These are phyloP conservation scores for Eulemur rubriventer DNA, from an alignment of 2,797 vertebrate genomes.

Conservation along the genomic window DNA sequence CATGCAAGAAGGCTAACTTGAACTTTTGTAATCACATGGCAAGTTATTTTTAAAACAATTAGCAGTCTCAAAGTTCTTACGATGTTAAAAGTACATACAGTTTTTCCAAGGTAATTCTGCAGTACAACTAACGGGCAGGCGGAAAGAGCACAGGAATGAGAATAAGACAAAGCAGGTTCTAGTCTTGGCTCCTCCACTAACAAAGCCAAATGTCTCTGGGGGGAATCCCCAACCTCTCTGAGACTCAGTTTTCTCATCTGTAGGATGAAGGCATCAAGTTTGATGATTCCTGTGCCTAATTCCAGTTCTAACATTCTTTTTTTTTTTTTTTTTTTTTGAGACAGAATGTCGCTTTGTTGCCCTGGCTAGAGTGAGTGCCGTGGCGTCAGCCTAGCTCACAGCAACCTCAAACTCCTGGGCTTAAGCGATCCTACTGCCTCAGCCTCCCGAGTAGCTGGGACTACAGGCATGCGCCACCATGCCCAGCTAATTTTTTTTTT, in stretches of 20 bases:
- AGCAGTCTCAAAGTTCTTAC: slow-evolving; percentile 37
- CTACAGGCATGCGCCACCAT: no score
- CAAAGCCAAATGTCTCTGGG: neutral
- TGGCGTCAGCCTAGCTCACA: no score
- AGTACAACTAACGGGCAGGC: neutral
- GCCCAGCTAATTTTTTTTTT: no score
- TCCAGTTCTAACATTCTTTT: neutral
- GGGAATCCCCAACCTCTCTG: neutral
- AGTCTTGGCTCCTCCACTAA: neutral
- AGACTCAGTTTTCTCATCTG: neutral
- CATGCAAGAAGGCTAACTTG: neutral
- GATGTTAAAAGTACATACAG: neutral
- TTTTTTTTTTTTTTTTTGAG: no score
- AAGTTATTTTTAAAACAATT: slow-evolving; percentile 65
- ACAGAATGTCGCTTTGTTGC: no score
- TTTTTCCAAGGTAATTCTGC: neutral
- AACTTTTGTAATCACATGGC: slow-evolving; percentile 2
- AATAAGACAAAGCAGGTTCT: neutral
- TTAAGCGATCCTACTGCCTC: no score
- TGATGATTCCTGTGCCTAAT: neutral
- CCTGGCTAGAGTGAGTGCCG: no score
- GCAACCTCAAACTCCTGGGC: no score
- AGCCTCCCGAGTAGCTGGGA: no score
- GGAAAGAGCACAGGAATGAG: neutral
- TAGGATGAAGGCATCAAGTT: neutral